Evolutionary conservation across 2,888 invertebrate genomes (phyloP).

Genomic region (Anthoptus insignis): DNA sequence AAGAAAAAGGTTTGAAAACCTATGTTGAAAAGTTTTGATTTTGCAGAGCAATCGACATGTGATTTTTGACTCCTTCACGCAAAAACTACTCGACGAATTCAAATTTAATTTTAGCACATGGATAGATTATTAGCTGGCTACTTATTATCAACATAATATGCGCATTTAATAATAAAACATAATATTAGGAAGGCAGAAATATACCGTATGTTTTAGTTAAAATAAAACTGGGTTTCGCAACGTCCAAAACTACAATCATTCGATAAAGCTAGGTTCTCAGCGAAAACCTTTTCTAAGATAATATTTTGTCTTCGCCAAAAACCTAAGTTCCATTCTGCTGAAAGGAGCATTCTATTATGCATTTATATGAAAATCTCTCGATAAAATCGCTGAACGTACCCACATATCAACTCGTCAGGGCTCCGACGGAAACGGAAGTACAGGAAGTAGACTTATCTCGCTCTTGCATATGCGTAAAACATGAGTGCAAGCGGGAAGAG

Average conservation of each 20-base stretch:
- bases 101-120: too few species aligned
- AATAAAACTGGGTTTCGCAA: not conserved
- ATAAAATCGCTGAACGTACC: constrained; percentile 45
- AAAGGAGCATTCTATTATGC: constrained; percentile 22
- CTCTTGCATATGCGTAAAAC: constrained; percentile 45
- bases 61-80: too few species aligned
- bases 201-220: too few species aligned
- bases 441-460: constrained; percentile 59
- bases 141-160: too few species aligned
- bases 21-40: too few species aligned
- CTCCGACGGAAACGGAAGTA: constrained; percentile 52
- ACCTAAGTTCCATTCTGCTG: constrained; percentile 5
- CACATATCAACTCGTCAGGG: constrained; percentile 51
- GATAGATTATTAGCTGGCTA: too few species aligned
- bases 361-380: constrained; percentile 31
- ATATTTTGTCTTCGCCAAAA: constrained; percentile 19
- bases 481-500: constrained; percentile 32
- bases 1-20: too few species aligned
- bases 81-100: too few species aligned
- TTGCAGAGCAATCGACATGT: too few species aligned
- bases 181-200: too few species aligned
- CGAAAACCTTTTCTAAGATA: constrained; percentile 18
- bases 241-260: constrained; percentile 4
- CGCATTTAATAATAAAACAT: too few species aligned
- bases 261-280: constrained; percentile 1